These are phyloP conservation scores for Philopotamus ludificatus DNA, from an alignment of 1,140 invertebrate species.

Conservation along the genomic window DNA sequence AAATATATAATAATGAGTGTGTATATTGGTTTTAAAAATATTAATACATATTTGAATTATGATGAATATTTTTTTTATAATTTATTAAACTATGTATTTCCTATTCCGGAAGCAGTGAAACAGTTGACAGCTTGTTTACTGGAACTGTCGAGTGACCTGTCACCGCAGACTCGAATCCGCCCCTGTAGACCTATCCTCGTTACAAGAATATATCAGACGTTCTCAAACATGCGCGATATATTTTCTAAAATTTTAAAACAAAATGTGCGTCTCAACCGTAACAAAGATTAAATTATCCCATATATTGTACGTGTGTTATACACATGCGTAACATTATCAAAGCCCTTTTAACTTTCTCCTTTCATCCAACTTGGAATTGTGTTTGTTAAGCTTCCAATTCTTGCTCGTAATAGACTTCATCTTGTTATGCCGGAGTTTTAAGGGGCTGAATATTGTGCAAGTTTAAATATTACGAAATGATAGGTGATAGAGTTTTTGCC, in stretches of 20 bases:
- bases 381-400: neutral
- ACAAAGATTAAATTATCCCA: too few species aligned
- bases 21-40: neutral
- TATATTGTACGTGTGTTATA: too few species aligned
- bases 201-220: too few species aligned
- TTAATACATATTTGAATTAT: neutral
- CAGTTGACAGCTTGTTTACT: constrained; percentile 21
- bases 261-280: too few species aligned
- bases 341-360: neutral
- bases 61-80: too few species aligned
- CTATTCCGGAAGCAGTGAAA: neutral
- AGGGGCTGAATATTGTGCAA: neutral
- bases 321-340: neutral
- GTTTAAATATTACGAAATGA: neutral
- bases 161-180: too few species aligned
- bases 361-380: neutral
- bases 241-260: too few species aligned
- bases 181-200: too few species aligned
- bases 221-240: too few species aligned
- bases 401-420: neutral
- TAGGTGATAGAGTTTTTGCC: too few species aligned
- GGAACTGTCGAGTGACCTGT: constrained; percentile 14
- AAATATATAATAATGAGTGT: neutral
- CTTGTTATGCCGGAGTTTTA: neutral
- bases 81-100: too few species aligned